phyloP scores from a whole-genome alignment of 2,888 invertebrate genomes.

The Stictocephala bisonia region DNA sequence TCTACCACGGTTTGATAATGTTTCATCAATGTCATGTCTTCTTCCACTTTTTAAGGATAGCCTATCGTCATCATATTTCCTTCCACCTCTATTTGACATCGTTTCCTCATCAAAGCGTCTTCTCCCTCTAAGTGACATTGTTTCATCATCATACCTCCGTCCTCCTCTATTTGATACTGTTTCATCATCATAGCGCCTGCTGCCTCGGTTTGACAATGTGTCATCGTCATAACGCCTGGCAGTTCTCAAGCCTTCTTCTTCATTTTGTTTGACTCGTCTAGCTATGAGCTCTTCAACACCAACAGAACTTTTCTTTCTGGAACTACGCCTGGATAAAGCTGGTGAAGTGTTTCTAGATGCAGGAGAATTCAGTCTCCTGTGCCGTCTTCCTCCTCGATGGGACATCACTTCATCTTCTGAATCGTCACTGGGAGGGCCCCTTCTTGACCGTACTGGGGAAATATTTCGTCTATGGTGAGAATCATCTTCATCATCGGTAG shows the following conservation, averaged over 20 bases:
- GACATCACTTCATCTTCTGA: constrained; percentile 45
- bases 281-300: constrained; percentile 44
- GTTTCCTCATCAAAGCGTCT: constrained; percentile 48
- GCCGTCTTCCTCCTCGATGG: constrained; percentile 42
- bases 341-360: constrained; percentile 50
- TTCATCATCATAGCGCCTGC: constrained; percentile 47
- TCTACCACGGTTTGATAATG: not conserved
- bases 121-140: constrained; percentile 47
- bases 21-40: constrained; percentile 57
- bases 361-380: constrained; percentile 38
- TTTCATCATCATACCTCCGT: constrained; percentile 46
- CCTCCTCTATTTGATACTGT: constrained; percentile 46
- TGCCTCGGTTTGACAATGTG: constrained; percentile 42
- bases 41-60: constrained; percentile 51
- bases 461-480: constrained; percentile 20
- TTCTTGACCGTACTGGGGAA: constrained; percentile 34
- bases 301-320: constrained; percentile 37
- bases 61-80: constrained; percentile 54
- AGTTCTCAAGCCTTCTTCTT: constrained; percentile 32
- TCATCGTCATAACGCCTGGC: constrained; percentile 47
- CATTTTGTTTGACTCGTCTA: constrained; percentile 40
- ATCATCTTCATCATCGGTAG: constrained; percentile 46
- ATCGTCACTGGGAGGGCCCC: constrained; percentile 42
- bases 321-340: constrained; percentile 47
- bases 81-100: constrained; percentile 41